Evolutionary conservation across 2,797 vertebrate species (phyloP).

Genomic region (Erethizon dorsatum): DNA sequence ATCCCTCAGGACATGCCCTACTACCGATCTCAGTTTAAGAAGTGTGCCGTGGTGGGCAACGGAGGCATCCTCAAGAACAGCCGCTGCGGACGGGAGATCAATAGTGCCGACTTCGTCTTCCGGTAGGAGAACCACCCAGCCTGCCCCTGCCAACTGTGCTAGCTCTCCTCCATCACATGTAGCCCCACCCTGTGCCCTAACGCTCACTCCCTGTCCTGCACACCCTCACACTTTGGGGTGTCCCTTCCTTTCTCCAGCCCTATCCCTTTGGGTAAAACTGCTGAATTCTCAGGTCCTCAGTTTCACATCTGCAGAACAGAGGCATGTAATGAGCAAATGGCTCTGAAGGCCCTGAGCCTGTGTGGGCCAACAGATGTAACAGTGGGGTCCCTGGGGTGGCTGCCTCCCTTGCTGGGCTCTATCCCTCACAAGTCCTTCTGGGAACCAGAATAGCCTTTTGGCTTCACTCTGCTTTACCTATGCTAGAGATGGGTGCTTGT

Average conservation of each 20-base stretch:
- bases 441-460: not conserved
- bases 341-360: not conserved
- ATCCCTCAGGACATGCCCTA: conserved; percentile 97
- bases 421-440: not conserved
- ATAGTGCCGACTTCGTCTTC: conserved; percentile 97
- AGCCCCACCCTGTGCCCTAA: not conserved
- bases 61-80: conserved; percentile 99
- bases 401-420: not conserved
- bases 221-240: not conserved
- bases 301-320: conserved; percentile 21
- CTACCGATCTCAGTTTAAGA: conserved; percentile 98
- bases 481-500: not conserved
- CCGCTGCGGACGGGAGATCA: conserved; percentile 97
- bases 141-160: not conserved
- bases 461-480: not conserved
- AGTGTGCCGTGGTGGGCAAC: conserved; percentile 98
- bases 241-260: not conserved
- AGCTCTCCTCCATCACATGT: rapidly evolving
- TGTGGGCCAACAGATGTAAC: not conserved
- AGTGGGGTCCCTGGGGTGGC: rapidly evolving
- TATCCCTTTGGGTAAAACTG: not conserved
- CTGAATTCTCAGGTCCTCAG: not conserved
- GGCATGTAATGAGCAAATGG: not conserved
- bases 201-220: not conserved
- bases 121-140: conserved; percentile 90